Conservation (phyloP, 1,140 invertebrate genomes). For the Trichonephila clavata region DNA sequence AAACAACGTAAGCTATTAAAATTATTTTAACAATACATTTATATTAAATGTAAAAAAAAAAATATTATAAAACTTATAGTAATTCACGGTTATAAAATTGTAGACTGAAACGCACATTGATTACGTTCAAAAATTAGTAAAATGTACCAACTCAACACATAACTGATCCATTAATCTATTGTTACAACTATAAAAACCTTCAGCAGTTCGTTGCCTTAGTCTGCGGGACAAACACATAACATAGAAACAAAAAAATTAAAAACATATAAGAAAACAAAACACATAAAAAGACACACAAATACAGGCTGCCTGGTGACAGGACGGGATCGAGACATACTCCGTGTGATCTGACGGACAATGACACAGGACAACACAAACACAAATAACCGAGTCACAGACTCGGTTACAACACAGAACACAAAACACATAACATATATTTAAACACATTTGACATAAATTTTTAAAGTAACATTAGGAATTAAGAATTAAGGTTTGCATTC, state of each 20-base stretch:
- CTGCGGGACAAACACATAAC: conserved; percentile 4
- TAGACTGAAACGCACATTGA: too few species aligned
- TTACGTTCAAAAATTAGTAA: too few species aligned
- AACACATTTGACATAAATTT: background rate
- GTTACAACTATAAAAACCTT: background rate
- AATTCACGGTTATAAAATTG: too few species aligned
- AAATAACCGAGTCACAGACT: conserved; percentile 84
- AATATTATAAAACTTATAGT: too few species aligned
- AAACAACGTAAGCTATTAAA: too few species aligned
- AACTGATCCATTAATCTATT: too few species aligned
- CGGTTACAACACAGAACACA: conserved; percentile 78
- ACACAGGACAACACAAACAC: conserved; percentile 85
- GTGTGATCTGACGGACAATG: conserved; percentile 81
- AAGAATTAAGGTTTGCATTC: too few species aligned
- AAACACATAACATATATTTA: conserved; percentile 69
- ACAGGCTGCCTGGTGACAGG: conserved; percentile 77
- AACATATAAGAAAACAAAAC: background rate
- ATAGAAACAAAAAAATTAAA: background rate
- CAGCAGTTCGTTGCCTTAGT: background rate
- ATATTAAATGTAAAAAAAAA: too few species aligned
- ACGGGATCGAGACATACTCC: conserved; percentile 77
- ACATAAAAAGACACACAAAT: conserved; percentile 30
- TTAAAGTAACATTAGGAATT: too few species aligned
- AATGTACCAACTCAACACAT: too few species aligned
- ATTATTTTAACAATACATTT: too few species aligned